Conservation (phyloP, 2,888 invertebrate genomes). For the Tenthredo scrophulariae region DNA sequence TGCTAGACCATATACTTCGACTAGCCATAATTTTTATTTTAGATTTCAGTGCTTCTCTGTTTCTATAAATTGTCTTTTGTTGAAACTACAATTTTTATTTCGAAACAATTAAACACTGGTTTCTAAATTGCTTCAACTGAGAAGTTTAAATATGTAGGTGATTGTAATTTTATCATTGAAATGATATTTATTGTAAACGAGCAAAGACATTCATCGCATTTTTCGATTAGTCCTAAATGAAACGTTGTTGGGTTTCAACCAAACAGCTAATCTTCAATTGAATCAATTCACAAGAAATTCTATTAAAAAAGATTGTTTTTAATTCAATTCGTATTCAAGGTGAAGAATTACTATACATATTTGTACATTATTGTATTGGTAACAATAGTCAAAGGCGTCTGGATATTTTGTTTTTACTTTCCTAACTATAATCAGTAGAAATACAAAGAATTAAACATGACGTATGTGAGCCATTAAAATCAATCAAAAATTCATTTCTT, state of each 20-base stretch:
- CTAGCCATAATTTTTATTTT: neutral
- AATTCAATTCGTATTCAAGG: neutral
- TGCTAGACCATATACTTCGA: neutral
- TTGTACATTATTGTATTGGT: constrained; percentile 5
- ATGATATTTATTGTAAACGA: constrained; percentile 25
- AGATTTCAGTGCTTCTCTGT: neutral
- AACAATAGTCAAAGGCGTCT: neutral
- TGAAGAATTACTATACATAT: constrained; percentile 17
- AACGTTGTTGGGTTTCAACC: neutral
- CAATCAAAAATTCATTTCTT: constrained; percentile 12
- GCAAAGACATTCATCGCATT: neutral
- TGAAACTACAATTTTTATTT: neutral
- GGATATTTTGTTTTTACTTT: neutral
- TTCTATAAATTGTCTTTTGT: neutral
- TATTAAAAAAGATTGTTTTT: neutral
- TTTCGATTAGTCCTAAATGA: constrained; percentile 1
- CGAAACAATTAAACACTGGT: constrained; percentile 6
- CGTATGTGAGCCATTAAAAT: neutral
- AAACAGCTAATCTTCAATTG: neutral
- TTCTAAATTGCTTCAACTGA: constrained; percentile 2
- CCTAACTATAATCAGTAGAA: neutral
- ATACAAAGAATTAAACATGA: neutral
- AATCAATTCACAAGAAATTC: neutral
- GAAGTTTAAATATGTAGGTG: constrained; percentile 6
- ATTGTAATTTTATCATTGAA: constrained; percentile 16